These are phyloP conservation scores for Crotalus horridus DNA, from an alignment of 2,113 vertebrate genomes.

Conservation along the genomic window DNA sequence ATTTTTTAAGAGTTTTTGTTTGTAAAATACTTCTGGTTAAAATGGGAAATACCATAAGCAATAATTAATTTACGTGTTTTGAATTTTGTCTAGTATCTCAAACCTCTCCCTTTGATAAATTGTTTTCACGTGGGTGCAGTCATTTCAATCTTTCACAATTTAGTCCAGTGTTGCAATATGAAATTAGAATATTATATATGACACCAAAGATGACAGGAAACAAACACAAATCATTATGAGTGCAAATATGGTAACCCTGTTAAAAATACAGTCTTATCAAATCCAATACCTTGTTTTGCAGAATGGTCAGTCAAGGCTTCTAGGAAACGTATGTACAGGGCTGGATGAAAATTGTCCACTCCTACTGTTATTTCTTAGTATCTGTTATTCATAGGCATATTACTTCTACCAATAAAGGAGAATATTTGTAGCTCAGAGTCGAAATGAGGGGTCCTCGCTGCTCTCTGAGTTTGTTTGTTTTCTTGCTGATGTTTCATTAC, in stretches of 20 bases:
- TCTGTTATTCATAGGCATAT: neutral
- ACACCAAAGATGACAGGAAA: slow-evolving; percentile 25
- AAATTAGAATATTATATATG: slow-evolving; percentile 20
- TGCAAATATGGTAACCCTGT: fast-evolving
- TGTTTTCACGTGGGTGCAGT: slow-evolving; percentile 48
- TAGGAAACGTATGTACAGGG: neutral
- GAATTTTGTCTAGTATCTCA: slow-evolving; percentile 32
- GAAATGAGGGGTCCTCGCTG: neutral
- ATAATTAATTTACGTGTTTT: slow-evolving; percentile 46
- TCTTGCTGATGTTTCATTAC: neutral
- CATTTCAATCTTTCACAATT: slow-evolving; percentile 51
- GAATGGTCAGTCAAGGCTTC: neutral
- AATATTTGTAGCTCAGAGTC: neutral
- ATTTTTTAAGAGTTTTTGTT: neutral
- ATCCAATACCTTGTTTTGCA: neutral
- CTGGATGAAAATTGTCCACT: neutral
- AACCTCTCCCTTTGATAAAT: slow-evolving; percentile 47
- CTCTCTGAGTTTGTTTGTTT: neutral
- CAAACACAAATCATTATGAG: slow-evolving; percentile 12
- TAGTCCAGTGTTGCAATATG: slow-evolving; percentile 24
- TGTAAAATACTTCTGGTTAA: slow-evolving; percentile 3
- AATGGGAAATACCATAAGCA: slow-evolving; percentile 1
- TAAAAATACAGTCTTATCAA: neutral
- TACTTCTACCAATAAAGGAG: neutral
- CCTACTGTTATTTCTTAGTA: neutral